Evolutionary conservation across 2,113 vertebrate species (phyloP), one percentile per base, ranked within the genome.

Genomic region (Paracanthobrama guichenoti): DNA sequence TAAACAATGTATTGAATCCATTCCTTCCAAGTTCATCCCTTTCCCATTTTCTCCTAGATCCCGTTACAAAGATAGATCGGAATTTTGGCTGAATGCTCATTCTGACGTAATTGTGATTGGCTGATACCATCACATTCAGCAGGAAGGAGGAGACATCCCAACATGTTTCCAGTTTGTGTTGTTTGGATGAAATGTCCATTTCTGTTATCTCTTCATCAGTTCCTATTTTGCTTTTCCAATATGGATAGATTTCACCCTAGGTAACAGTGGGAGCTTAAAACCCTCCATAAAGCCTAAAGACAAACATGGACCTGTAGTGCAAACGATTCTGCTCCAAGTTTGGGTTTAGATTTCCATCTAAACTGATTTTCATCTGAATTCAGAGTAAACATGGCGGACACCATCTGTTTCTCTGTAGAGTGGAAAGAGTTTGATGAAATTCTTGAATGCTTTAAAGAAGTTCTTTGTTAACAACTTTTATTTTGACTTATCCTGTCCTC

Each of bases 351-450:
- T 91, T 91, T 90, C 89, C 86, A 90, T 91, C 89, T 72, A 83
- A 91, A 88, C 85, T 88, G 88, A 92, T 92, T 87, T 89, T 85
- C 84, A 92, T 93, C 92, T 91, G 87, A 92, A 90, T 66, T 88
- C 85, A 86, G 86, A 90, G 86, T 89, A 93, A 93, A 92, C 90
- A 92, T 87, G 86, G 91, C 87, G 89, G 84, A 87, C 80, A 89
- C 85, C 88, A 88, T 91, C 87, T 85, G 82, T 79, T 89, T 90
- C 76, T 80, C 60, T 73, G 78, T 76, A 83, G 87, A 87, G 69
- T 87, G 82, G 72, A 86, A 82, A 85, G 84, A 60, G 86, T 60
- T 87, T 84, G 89, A 88, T 86, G 73, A 87, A 87, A 87, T 86
- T 64, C 81, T 81, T 84, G n/a, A 84, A 85, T 24, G 82, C 87